Evolutionary conservation across 1,140 invertebrate species (phyloP).

Genomic region (Procambarus virginalis): DNA sequence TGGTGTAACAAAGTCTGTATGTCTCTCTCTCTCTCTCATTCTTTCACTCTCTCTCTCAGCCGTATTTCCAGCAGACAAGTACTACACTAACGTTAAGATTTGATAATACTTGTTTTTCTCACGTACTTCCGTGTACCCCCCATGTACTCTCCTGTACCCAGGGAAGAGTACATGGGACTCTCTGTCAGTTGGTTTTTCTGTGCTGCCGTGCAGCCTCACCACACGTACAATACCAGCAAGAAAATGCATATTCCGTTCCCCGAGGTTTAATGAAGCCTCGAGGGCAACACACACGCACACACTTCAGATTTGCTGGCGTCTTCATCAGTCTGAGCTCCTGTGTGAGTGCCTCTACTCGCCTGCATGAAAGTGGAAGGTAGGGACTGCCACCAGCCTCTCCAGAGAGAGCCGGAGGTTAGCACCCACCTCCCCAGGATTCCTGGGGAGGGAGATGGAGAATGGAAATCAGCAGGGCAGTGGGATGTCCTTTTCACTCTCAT

Average conservation of each 20-base stretch:
- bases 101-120: too few relatives aligned
- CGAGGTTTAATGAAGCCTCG: not conserved
- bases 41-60: not conserved
- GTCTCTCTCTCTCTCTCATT: not conserved
- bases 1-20: not conserved
- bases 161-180: too few relatives aligned
- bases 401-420: too few relatives aligned
- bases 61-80: not conserved
- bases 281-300: not conserved
- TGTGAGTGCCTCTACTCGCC: not conserved
- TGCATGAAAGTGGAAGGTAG: not conserved
- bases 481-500: too few relatives aligned
- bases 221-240: not conserved
- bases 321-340: not conserved
- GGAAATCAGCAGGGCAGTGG: too few relatives aligned
- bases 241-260: not conserved
- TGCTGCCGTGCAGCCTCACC: not conserved
- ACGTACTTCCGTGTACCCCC: too few relatives aligned
- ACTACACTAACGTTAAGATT: too few relatives aligned
- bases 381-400: not conserved
- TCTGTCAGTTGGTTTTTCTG: too few relatives aligned
- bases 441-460: too few relatives aligned
- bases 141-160: too few relatives aligned
- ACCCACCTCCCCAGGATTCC: too few relatives aligned
- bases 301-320: not conserved